Evolutionary conservation across 2,888 invertebrate species (phyloP).

Genomic region (Brachyopa scutellaris): DNA sequence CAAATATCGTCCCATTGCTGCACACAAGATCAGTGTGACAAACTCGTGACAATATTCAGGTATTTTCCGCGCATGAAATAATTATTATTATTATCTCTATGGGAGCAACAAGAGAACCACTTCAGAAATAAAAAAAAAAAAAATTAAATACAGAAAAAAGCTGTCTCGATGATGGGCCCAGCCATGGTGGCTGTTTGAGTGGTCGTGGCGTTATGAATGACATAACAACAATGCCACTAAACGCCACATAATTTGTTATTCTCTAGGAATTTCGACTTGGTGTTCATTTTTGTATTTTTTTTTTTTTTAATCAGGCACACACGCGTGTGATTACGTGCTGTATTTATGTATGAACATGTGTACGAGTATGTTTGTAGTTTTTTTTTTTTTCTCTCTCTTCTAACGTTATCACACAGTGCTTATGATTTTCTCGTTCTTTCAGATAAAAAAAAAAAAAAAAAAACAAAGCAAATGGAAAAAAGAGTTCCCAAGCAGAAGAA

Average conservation of each 20-base stretch:
- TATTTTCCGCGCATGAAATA: conserved; percentile 40
- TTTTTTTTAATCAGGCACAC: conserved; percentile 34
- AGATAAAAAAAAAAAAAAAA: conserved; percentile 5
- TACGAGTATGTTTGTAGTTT: too few relatives aligned
- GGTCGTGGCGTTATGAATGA: conserved; percentile 46
- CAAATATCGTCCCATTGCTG: not conserved
- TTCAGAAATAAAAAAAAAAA: conserved; percentile 6
- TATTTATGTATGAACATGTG: not conserved
- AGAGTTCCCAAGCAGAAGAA: not conserved
- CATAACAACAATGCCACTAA: conserved; percentile 49
- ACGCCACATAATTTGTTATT: conserved; percentile 46
- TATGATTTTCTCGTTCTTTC: conserved; percentile 18
- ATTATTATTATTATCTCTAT: conserved; percentile 18
- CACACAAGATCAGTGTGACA: conserved; percentile 14
- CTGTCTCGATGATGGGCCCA: not conserved
- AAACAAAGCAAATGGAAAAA: not conserved
- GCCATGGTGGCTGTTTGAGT: not conserved
- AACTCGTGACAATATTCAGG: conserved; percentile 28
- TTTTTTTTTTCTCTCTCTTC: conserved; percentile 7
- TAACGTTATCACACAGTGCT: conserved; percentile 37
- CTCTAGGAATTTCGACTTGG: conserved; percentile 43
- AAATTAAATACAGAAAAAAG: not conserved
- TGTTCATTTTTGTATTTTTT: conserved; percentile 1
- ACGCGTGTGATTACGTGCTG: conserved; percentile 23
- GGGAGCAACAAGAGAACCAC: conserved; percentile 7